Percentiles rank a stretch among this genome's conserved stretches.
Conservation (phyloP, 2,888 invertebrate genomes). For the Morpho helenor region DNA sequence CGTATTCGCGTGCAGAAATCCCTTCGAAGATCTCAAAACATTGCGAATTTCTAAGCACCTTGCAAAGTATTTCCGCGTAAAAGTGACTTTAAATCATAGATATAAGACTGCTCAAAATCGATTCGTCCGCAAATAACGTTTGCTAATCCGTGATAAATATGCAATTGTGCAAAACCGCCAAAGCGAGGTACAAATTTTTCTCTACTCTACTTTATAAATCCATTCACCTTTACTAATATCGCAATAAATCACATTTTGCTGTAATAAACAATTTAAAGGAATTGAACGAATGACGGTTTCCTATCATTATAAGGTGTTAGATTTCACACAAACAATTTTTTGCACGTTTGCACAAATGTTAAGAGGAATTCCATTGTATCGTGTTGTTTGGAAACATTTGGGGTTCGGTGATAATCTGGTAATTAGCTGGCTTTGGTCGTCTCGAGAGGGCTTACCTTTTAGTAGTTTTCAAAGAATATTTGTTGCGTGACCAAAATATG, state of each 20-base stretch:
- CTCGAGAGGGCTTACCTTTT: not conserved
- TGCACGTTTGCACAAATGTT: slow-evolving; percentile 42
- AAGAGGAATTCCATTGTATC: slow-evolving; percentile 32
- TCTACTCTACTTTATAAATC: not conserved
- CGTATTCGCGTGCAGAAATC: slow-evolving; percentile 9
- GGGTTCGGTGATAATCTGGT: slow-evolving; percentile 17
- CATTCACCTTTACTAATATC: slow-evolving; percentile 2
- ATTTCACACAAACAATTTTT: slow-evolving; percentile 43
- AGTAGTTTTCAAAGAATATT: not conserved
- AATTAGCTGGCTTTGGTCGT: slow-evolving; percentile 18
- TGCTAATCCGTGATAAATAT: slow-evolving; percentile 29
- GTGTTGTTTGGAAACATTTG: slow-evolving; percentile 30
- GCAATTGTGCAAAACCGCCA: slow-evolving; percentile 32
- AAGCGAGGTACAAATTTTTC: slow-evolving; percentile 9
- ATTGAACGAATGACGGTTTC: not conserved
- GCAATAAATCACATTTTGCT: slow-evolving; percentile 19
- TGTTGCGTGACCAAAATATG: too few species aligned
- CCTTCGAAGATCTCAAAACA: slow-evolving; percentile 14
- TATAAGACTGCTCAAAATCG: not conserved
- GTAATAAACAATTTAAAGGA: not conserved
- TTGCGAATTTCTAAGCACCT: not conserved
- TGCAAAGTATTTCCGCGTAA: too few species aligned
- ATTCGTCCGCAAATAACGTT: not conserved
- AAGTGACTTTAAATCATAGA: too few species aligned
- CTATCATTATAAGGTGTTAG: slow-evolving; percentile 37